Conservation (phyloP, 2,797 vertebrate species). For the Darevskia mixta region DNA sequence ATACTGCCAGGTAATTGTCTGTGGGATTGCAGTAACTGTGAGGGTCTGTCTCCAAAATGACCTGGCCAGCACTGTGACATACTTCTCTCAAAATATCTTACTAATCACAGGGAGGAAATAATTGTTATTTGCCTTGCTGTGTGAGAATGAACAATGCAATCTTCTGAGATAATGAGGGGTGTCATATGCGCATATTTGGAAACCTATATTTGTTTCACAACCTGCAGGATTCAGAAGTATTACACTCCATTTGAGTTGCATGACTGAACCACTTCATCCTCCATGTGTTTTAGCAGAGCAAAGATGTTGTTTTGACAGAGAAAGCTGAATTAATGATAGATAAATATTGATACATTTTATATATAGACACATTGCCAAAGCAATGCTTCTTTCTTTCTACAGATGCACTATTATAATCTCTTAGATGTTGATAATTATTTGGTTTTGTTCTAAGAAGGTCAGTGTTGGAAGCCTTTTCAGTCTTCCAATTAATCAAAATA, state of each 20-base stretch:
- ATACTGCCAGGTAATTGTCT: neutral
- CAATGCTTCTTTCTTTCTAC: neutral
- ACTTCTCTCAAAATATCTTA: neutral
- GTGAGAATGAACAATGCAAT: constrained; percentile 56
- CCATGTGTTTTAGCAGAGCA: constrained; percentile 25
- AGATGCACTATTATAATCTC: neutral
- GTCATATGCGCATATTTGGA: constrained; percentile 31
- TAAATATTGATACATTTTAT: neutral
- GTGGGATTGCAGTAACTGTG: neutral
- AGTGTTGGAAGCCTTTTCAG: neutral
- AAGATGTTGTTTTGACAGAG: constrained; percentile 37
- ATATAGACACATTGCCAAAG: neutral
- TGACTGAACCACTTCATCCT: constrained; percentile 41
- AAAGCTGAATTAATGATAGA: constrained; percentile 12
- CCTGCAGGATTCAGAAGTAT: constrained; percentile 64
- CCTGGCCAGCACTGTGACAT: neutral
- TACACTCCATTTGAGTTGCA: constrained; percentile 45
- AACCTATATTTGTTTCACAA: constrained; percentile 38
- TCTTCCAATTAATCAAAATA: neutral
- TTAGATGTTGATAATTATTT: constrained; percentile 32
- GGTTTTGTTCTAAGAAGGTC: constrained; percentile 22
- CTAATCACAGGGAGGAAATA: neutral
- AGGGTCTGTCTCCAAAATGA: neutral
- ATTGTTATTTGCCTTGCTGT: constrained; percentile 30
- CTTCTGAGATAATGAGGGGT: constrained; percentile 51